Evolutionary conservation across 2,888 invertebrate genomes (phyloP), one percentile per base, ranked within the genome.

Genomic region (Agrenia bidenticulata): DNA sequence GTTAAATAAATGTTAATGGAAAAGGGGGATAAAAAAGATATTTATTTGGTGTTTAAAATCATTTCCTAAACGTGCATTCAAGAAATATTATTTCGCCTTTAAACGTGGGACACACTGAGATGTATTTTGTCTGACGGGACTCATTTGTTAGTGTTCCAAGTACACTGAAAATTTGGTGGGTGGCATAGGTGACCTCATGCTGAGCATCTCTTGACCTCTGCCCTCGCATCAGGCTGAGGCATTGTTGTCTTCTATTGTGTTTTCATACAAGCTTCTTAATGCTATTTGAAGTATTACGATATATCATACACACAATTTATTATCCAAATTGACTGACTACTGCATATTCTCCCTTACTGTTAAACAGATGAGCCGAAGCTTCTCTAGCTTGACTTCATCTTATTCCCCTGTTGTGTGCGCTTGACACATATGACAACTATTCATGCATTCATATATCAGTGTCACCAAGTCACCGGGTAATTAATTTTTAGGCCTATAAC

Each of bases 81-180:
- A 32, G 5, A 32, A 32, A 4, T 32, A 32, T 32, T 32, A 32
- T 32, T 32, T 32, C 11, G 32, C 4, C 4, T 4, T 32, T 51
- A 51, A n/a, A 24, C 13, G 51, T 23, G 51, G 21, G 57, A 41
- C 24, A 57, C 39, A 7, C 65, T 67, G 70, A 72, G 67, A 69
- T 63, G 72, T 67, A 70, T 72, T 70, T 69, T 67, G 65, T 71
- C 63, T 71, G 73, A 75, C 75, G 69, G 67, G 71, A 60, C 70
- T 73, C 75, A 75, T 75, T 75, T 75, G 73, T 75, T 75, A 75
- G 67, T 69, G 66, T 69, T 56, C 57, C 56, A 69, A 69, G 61
- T 62, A 67, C 66, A 66, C 65, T 67, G 69, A 67, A 72, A 64
- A 67, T 75, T 64, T 70, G 68, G 71, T 73, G 74, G 75, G 75